These are phyloP conservation scores for Procambarus virginalis DNA, from an alignment of 1,140 invertebrate genomes.

Conservation along the genomic window DNA sequence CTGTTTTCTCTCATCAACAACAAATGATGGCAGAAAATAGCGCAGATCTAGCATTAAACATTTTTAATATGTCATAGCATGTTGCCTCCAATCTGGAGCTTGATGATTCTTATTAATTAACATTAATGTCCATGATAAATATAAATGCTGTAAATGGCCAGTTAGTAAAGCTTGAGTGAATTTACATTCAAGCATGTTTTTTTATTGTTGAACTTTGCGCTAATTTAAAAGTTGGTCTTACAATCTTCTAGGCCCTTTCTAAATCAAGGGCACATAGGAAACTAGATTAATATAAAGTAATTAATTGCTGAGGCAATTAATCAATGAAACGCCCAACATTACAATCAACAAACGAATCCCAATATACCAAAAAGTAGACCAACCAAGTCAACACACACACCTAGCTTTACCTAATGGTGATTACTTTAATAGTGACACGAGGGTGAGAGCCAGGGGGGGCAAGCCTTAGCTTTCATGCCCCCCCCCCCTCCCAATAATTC, in stretches of 20 bases:
- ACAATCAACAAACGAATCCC: too few relatives aligned
- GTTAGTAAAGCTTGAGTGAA: conserved; percentile 15
- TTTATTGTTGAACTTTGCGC: neutral
- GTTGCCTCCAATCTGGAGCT: conserved; percentile 12
- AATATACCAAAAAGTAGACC: too few relatives aligned
- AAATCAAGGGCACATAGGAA: neutral
- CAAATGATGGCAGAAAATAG: conserved; percentile 22
- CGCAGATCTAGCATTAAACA: neutral
- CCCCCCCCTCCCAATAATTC: too few relatives aligned
- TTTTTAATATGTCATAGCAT: conserved; percentile 23
- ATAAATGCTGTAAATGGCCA: neutral
- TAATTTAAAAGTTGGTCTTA: neutral
- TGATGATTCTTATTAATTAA: neutral
- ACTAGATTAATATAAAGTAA: too few relatives aligned
- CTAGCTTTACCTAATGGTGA: too few relatives aligned
- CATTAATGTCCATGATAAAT: neutral
- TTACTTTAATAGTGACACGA: too few relatives aligned
- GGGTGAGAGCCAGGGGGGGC: too few relatives aligned
- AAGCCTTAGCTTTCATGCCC: too few relatives aligned
- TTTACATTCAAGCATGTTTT: neutral
- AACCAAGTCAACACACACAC: too few relatives aligned
- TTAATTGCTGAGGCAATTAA: too few relatives aligned
- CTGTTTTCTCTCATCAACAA: conserved; percentile 37
- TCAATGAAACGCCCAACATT: too few relatives aligned
- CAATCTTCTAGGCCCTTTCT: neutral